A percentile compares a stretch with the other conserved stretches of the same genome.
phyloP scores from a whole-genome alignment of 1,140 invertebrate species.

The Bombus sylvicola region DNA sequence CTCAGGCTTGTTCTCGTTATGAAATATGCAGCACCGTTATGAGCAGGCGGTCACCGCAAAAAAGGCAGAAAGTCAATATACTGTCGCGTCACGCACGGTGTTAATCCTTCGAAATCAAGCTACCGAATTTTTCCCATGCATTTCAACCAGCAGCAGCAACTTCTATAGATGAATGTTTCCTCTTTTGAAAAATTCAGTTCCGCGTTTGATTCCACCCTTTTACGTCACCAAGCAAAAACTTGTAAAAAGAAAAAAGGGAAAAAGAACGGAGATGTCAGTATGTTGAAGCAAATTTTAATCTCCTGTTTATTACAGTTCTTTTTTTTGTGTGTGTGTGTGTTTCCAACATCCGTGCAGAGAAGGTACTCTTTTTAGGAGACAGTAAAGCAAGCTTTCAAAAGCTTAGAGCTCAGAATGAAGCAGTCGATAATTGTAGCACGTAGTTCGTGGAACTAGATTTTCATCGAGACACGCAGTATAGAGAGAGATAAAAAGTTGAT shows the following conservation, averaged over 20 bases:
- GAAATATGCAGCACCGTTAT: constrained; percentile 41
- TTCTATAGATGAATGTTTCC: background rate
- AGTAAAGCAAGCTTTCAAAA: background rate
- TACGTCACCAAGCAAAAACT: background rate
- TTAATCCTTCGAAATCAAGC: constrained; percentile 8
- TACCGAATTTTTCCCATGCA: background rate
- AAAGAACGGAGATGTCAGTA: background rate
- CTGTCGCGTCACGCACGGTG: background rate
- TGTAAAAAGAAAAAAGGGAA: background rate
- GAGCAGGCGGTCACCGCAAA: constrained; percentile 23
- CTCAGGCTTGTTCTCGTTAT: constrained; percentile 43
- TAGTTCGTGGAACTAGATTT: background rate
- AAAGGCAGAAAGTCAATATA: constrained; percentile 18
- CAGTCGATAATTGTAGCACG: background rate
- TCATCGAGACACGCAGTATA: background rate
- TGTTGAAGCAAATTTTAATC: background rate
- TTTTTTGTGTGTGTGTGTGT: background rate
- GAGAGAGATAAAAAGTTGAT: background rate
- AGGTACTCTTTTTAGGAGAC: background rate
- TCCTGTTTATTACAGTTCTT: background rate
- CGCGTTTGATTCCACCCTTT: background rate
- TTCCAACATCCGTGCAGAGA: background rate
- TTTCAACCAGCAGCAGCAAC: too few relatives aligned
- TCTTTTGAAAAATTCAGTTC: background rate
- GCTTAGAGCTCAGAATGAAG: background rate